Base-by-base conservation (phyloP, 2,888 invertebrate species). In the Dioctria rufipes region DNA sequence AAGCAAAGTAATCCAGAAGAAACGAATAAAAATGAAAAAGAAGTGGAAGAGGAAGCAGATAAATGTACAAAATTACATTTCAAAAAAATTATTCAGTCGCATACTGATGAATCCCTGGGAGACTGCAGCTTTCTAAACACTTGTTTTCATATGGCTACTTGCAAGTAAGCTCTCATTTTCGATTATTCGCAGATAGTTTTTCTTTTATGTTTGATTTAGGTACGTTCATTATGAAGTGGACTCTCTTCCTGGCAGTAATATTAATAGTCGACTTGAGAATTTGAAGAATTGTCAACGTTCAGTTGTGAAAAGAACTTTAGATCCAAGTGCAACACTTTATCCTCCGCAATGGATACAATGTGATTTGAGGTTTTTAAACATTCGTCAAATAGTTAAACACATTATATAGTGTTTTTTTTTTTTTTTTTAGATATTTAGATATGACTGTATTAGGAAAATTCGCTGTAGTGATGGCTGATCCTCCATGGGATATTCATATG, bases 401-500 rank as follows among this genome's bases (percentile, higher is more conserved):
- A 6, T 6, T 46, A 46, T 46, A 46, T 46, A 46, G 9, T 46
- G 49, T 11, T 8, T 42, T 37, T 61, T 42, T 58, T 60, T 43
- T 3, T 79, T 60, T 40, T 54, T 25, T 49, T 51, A 84, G 84
- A 4, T 88, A 87, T 78, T 83, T 89, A 5, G 89, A 88, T 81
- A 89, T 89, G 88, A 89, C 89, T 3, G 88, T 89, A 37, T 83
- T 88, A 91, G 95, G 95, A n/a, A 98, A 99, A 90, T 99, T 98
- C 90, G 96, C 98, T 0, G 98, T 99, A 3, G 96, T 99, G 84
- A 99, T 99, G 99, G 98, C 98, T 49, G 98, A 98, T 89, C 98
- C 98, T 0, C 99, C 98, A 0, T 99, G 98, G 99, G 99, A 99
- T 87, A 99, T 99, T 84, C 98, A 99, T 88, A 99, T 99, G 98